A percentile compares a stretch with the other conserved stretches of the same genome.
phyloP scores from a whole-genome alignment of 2,113 vertebrate species.

The Centropus bengalensis region DNA sequence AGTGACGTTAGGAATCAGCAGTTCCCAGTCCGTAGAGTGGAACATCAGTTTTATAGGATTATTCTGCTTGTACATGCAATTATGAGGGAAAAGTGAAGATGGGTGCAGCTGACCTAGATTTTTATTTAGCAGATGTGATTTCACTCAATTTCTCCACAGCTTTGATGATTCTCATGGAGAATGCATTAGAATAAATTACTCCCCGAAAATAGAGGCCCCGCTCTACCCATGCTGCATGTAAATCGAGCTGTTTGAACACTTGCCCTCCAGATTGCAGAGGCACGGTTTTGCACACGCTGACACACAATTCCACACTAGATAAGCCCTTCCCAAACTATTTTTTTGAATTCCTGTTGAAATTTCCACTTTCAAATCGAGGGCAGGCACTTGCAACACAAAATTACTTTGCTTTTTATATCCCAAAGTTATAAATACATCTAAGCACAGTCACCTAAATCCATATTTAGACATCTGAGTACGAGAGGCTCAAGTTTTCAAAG shows the following conservation, averaged over 20 bases:
- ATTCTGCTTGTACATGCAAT: slow-evolving; percentile 57
- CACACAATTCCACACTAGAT: not conserved
- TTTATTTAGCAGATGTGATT: slow-evolving; percentile 54
- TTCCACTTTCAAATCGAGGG: slow-evolving; percentile 43
- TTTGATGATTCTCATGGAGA: slow-evolving; percentile 53
- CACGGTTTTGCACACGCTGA: not conserved
- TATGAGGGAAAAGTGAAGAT: slow-evolving; percentile 22
- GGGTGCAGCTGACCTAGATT: slow-evolving; percentile 61
- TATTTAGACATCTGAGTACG: slow-evolving; percentile 14
- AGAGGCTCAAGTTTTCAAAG: not conserved
- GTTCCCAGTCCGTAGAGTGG: not conserved
- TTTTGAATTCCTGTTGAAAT: slow-evolving; percentile 37
- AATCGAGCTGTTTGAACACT: slow-evolving; percentile 6
- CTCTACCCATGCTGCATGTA: not conserved
- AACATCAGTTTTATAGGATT: slow-evolving; percentile 49
- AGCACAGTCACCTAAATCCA: slow-evolving; percentile 39
- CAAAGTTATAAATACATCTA: slow-evolving; percentile 1
- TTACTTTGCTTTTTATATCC: slow-evolving; percentile 27
- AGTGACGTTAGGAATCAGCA: not conserved
- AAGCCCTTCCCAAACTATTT: slow-evolving; percentile 6
- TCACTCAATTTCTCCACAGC: slow-evolving; percentile 47
- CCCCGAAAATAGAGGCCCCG: slow-evolving; percentile 24
- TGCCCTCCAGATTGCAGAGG: not conserved
- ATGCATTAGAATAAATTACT: slow-evolving; percentile 59
- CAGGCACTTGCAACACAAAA: slow-evolving; percentile 20